Evolutionary conservation across 2,888 invertebrate species (phyloP).

Genomic region (Ommatoiulus sabulosus): DNA sequence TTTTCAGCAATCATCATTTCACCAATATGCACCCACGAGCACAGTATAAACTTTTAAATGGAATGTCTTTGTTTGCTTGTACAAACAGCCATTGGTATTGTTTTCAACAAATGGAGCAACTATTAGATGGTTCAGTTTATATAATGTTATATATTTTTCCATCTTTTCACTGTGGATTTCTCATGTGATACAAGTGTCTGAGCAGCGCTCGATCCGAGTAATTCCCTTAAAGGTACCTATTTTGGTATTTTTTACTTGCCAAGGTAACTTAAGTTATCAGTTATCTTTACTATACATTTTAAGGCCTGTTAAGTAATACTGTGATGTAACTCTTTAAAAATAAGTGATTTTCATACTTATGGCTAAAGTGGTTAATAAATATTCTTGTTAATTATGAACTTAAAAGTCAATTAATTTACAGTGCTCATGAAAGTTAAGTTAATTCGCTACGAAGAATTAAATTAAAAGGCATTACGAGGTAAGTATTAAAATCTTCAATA

Average conservation of each 20-base stretch:
- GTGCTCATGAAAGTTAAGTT: too few species aligned
- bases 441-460: too few species aligned
- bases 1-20: neutral
- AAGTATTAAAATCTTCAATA: too few species aligned
- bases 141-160: constrained; percentile 6
- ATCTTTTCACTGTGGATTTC: constrained; percentile 10
- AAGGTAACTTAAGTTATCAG: neutral
- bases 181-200: neutral
- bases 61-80: neutral
- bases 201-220: neutral
- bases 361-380: neutral
- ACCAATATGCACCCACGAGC: neutral
- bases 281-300: constrained; percentile 23
- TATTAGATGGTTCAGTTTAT: constrained; percentile 17
- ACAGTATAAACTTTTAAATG: neutral
- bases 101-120: neutral
- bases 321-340: neutral
- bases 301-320: constrained; percentile 6
- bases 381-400: constrained; percentile 11
- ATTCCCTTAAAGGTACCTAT: constrained; percentile 8
- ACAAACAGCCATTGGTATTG: neutral
- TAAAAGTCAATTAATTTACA: neutral
- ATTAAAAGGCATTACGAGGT: too few species aligned
- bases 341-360: neutral
- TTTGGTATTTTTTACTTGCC: neutral